Conservation (phyloP, 1,140 invertebrate species). For the Ctenoplectra terminalis region DNA sequence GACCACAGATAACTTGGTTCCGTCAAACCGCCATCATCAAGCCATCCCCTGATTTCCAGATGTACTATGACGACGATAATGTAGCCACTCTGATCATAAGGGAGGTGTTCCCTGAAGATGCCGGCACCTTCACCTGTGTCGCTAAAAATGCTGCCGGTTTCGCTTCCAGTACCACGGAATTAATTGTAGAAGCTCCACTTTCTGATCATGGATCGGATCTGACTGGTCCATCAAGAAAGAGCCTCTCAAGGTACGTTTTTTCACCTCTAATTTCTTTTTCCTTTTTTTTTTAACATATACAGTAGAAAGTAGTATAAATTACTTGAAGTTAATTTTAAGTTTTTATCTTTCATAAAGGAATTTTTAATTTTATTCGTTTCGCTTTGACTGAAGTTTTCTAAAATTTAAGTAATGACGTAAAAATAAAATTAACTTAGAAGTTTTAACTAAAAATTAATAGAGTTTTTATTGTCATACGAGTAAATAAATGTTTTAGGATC, state of each 20-base stretch:
- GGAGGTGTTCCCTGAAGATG: slow-evolving; percentile 98
- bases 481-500: too few species aligned
- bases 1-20: slow-evolving; percentile 97
- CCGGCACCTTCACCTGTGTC: slow-evolving; percentile 97
- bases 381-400: too few species aligned
- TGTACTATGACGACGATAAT: slow-evolving; percentile 96
- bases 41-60: slow-evolving; percentile 94
- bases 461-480: too few species aligned
- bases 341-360: not conserved
- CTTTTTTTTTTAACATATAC: too few species aligned
- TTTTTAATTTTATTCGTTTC: too few species aligned
- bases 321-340: not conserved
- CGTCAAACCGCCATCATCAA: slow-evolving; percentile 96
- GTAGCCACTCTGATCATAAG: slow-evolving; percentile 95
- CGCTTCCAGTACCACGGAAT: slow-evolving; percentile 94
- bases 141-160: slow-evolving; percentile 97
- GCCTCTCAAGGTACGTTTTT: slow-evolving; percentile 86
- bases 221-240: slow-evolving; percentile 90
- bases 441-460: too few species aligned
- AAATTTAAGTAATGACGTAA: too few species aligned
- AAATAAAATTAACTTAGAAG: too few species aligned
- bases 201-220: slow-evolving; percentile 95
- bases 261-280: not conserved
- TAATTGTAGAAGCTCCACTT: slow-evolving; percentile 92
- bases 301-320: not conserved